Base-by-base conservation (phyloP, 1,140 invertebrate species). In the Zaprionus africanus region DNA sequence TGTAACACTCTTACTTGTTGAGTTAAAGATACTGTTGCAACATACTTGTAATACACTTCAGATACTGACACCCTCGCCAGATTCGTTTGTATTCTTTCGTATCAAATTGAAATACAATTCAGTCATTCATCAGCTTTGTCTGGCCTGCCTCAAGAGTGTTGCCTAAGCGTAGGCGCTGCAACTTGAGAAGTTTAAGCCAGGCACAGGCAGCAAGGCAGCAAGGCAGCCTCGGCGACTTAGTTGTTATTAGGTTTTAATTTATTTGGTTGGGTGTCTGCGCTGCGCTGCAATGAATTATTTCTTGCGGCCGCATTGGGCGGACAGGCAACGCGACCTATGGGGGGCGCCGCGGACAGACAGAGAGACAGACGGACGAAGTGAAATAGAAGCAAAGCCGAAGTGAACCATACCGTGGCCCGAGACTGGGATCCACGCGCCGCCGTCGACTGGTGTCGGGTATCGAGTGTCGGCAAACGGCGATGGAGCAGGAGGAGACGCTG, bases 191-290 rank as follows among this genome's bases (percentile, higher is more conserved):
- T 67, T 66, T 51, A 71, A 66, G 64, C 68, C 77, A 24, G 28
- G 9, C 58, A 67, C 28, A 53, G 28, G 59, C 66, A 71, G 79
- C 53, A 46, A 60, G 28, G 34, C 51, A 63, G 38, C 38, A 5
- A n/a, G 15, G 38, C 34, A 31, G 28, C 34, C 41, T 69, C 78
- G 79, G 79, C 85, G 85, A 79, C 85, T 90, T 85, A 90, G 85
- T 90, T 90, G 85, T 90, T 90, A 90, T 90, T 90, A 90, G 81
- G 78, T 81, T 90, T 90, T 90, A 90, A 90, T 90, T 90, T 90
- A 90, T 90, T 85, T 90, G 67, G 68, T 56, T 43, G 77, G 59
- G 77, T 80, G 76, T 81, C 78, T 79, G 73, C 63, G 36, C 57
- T 64, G 81, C 58, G 57, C 31, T 90, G 81, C 82, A 83, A 82